Percentiles rank a stretch among this genome's conserved stretches.
These are phyloP conservation scores for Notodonta ziczac DNA, from an alignment of 2,888 invertebrate species.

Conservation along the genomic window DNA sequence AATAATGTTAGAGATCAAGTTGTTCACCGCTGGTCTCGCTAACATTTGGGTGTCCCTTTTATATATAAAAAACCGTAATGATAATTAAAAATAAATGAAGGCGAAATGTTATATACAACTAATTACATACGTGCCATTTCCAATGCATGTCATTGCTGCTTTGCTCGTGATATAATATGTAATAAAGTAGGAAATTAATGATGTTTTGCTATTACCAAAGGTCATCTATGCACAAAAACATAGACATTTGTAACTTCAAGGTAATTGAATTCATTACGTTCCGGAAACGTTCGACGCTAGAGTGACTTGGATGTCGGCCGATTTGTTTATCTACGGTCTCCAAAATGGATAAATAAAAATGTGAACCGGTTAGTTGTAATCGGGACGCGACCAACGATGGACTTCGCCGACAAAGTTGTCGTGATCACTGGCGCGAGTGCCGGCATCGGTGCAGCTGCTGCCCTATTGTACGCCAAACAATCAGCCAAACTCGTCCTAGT, in stretches of 20 bases:
- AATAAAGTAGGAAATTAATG: neutral
- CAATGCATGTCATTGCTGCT: too few relatives aligned
- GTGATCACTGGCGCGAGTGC: slow-evolving; percentile 89
- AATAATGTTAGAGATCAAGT: too few relatives aligned
- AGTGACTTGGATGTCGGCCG: slow-evolving; percentile 11
- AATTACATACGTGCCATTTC: too few relatives aligned
- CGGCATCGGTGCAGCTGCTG: slow-evolving; percentile 89
- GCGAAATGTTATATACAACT: too few relatives aligned
- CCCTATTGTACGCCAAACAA: slow-evolving; percentile 86
- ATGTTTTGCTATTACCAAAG: neutral
- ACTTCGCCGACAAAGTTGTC: slow-evolving; percentile 85
- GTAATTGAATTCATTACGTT: neutral
- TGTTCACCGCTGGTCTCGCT: too few relatives aligned
- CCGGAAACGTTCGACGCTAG: neutral
- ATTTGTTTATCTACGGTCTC: slow-evolving; percentile 17
- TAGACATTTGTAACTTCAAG: neutral
- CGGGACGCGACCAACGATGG: slow-evolving; percentile 64
- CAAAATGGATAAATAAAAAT: slow-evolving; percentile 24
- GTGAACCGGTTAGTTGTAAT: slow-evolving; percentile 36
- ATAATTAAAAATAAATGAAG: too few relatives aligned
- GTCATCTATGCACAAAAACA: neutral
- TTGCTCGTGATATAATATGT: too few relatives aligned
- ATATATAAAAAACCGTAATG: too few relatives aligned
- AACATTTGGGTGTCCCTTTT: too few relatives aligned
- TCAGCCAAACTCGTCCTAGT: slow-evolving; percentile 87